Conservation (phyloP, 1,140 invertebrate genomes). For the Chlorops oryzae region DNA sequence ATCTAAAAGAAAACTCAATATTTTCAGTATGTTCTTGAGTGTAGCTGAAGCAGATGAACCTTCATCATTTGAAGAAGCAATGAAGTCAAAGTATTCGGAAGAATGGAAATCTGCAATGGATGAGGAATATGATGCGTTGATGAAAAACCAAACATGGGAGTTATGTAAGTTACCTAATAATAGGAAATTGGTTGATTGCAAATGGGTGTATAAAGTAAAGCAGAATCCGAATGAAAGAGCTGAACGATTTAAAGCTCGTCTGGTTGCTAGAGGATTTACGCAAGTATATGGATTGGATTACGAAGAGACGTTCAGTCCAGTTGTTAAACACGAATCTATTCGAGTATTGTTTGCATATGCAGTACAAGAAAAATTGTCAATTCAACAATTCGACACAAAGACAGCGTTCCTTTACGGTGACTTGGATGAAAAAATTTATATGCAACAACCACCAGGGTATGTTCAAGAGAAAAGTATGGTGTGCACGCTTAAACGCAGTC, state of each 20-base stretch:
- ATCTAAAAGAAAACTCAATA: too few species aligned
- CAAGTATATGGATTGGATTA: conserved; percentile 34
- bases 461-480: too few species aligned
- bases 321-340: conserved; percentile 17
- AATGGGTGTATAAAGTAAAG: conserved; percentile 43
- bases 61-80: too few species aligned
- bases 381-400: conserved; percentile 39
- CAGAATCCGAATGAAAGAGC: conserved; percentile 22
- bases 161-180: too few species aligned
- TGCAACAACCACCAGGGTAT: conserved; percentile 41
- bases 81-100: too few species aligned
- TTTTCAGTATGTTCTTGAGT: too few species aligned
- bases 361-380: conserved; percentile 16
- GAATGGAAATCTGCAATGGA: too few species aligned
- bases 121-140: too few species aligned
- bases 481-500: too few species aligned
- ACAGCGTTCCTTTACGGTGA: conserved; percentile 35
- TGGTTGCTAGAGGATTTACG: conserved; percentile 36
- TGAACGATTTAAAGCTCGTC: conserved; percentile 34
- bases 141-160: too few species aligned
- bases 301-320: conserved; percentile 37
- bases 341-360: conserved; percentile 11
- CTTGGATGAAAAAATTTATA: conserved; percentile 46
- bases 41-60: too few species aligned
- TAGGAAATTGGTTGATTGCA: too few species aligned